Evolutionary conservation across 2,888 invertebrate genomes (phyloP).

Genomic region (Antitype chi): DNA sequence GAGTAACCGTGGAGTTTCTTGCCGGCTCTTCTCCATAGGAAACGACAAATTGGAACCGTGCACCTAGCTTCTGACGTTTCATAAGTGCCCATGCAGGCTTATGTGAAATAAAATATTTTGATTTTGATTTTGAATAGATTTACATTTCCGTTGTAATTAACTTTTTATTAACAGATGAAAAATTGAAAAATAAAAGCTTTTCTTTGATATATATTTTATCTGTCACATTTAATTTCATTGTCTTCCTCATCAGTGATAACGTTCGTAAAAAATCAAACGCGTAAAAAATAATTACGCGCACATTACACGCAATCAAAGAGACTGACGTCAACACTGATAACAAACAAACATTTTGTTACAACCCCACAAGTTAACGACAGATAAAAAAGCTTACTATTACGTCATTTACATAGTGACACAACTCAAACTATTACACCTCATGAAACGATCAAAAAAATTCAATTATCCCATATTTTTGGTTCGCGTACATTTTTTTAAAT

Average conservation of each 20-base stretch:
- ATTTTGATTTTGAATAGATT: too few relatives aligned
- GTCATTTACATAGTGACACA: slow-evolving; percentile 53
- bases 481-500: slow-evolving; percentile 74
- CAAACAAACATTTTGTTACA: slow-evolving; percentile 61
- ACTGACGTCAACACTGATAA: slow-evolving; percentile 57
- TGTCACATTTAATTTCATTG: slow-evolving; percentile 33
- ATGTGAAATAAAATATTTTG: too few relatives aligned
- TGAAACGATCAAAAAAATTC: slow-evolving; percentile 80
- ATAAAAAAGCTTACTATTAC: slow-evolving; percentile 44
- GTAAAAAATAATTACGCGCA: slow-evolving; percentile 28
- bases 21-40: too few relatives aligned
- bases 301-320: slow-evolving; percentile 59
- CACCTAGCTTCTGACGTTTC: too few relatives aligned
- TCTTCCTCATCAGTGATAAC: slow-evolving; percentile 37
- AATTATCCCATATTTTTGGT: slow-evolving; percentile 79
- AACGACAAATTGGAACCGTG: too few relatives aligned
- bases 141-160: slow-evolving; percentile 52
- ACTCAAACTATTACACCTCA: slow-evolving; percentile 64
- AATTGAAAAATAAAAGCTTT: slow-evolving; percentile 29
- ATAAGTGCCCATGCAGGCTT: too few relatives aligned
- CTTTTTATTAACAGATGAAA: slow-evolving; percentile 31
- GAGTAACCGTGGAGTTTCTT: too few relatives aligned
- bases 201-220: slow-evolving; percentile 14
- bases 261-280: slow-evolving; percentile 14
- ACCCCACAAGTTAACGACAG: slow-evolving; percentile 43